Evolutionary conservation across 1,140 invertebrate genomes (phyloP).

Genomic region (Drosophila tristis): DNA sequence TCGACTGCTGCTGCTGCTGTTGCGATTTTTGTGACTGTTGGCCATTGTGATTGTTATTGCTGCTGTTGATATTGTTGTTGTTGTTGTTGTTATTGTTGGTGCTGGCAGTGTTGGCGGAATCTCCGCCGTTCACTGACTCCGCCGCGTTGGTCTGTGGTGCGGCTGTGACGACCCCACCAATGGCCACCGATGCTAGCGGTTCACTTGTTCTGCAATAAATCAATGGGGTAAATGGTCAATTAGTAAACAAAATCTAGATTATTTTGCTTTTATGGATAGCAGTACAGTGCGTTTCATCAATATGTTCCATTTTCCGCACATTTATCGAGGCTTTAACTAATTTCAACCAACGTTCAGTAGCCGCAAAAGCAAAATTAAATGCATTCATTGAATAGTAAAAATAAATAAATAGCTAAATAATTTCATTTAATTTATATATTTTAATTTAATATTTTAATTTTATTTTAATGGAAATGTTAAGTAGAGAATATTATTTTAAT

Average conservation of each 20-base stretch:
- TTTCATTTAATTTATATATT: too few relatives aligned
- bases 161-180: background rate
- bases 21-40: constrained; percentile 38
- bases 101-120: constrained; percentile 19
- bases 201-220: constrained; percentile 66
- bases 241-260: background rate
- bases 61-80: constrained; percentile 41
- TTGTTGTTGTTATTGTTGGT: constrained; percentile 28
- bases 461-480: too few relatives aligned
- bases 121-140: background rate
- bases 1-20: constrained; percentile 34
- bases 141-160: background rate
- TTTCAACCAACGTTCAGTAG: too few relatives aligned
- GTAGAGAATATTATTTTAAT: too few relatives aligned
- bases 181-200: constrained; percentile 41
- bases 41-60: constrained; percentile 41
- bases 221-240: background rate
- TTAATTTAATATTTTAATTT: too few relatives aligned
- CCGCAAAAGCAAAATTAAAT: too few relatives aligned
- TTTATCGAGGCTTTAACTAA: too few relatives aligned
- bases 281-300: too few relatives aligned
- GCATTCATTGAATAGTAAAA: too few relatives aligned
- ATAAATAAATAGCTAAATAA: too few relatives aligned
- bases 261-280: background rate
- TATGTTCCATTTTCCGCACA: too few relatives aligned